Percentiles rank a stretch among this genome's conserved stretches.
Evolutionary conservation across 2,888 invertebrate species (phyloP).

Genomic region (Tipula helvola): DNA sequence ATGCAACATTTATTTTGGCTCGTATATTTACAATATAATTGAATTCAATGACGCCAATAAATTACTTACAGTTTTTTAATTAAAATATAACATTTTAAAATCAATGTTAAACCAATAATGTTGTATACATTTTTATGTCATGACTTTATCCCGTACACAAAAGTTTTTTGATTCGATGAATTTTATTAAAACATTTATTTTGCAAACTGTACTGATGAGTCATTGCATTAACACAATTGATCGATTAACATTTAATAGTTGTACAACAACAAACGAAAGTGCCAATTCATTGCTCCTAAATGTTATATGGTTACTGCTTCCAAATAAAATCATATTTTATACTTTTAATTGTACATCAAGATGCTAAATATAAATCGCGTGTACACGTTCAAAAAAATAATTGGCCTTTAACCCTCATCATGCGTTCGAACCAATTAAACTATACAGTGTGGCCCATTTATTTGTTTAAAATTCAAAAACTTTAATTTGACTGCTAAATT

Average conservation of each 20-base stretch:
- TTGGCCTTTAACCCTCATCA: no score
- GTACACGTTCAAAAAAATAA: no score
- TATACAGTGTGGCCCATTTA: no score
- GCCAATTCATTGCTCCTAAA: background rate
- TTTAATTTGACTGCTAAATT: no score
- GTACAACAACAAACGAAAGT: background rate
- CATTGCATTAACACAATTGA: background rate
- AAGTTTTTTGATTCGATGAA: background rate
- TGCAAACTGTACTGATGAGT: background rate
- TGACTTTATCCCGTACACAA: background rate
- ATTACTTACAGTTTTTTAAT: background rate
- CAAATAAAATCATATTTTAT: background rate
- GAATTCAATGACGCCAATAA: background rate
- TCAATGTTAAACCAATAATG: background rate
- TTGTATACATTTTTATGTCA: background rate
- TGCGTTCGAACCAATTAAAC: no score
- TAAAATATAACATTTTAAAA: background rate
- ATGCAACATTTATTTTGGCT: background rate
- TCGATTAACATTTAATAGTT: background rate
- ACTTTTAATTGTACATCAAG: background rate
- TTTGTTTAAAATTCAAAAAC: no score
- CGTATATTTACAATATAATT: background rate
- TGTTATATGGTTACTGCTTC: background rate
- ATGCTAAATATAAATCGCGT: background rate
- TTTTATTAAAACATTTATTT: background rate